Conservation (phyloP, 2,113 vertebrate genomes). For the Nyctereutes procyonoides region DNA sequence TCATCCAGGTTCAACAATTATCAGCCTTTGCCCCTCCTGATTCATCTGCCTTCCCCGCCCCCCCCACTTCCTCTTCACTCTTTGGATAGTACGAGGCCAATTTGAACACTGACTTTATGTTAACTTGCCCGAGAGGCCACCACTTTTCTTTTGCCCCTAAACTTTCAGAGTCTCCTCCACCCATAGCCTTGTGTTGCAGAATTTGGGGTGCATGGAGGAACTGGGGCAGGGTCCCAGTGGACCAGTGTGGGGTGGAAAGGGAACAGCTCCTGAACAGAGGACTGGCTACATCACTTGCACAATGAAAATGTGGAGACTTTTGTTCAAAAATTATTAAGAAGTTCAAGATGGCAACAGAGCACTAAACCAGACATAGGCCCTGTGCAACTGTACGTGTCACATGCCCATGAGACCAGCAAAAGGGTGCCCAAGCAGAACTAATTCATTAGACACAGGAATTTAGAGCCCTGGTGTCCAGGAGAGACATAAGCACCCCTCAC, state of each 20-base stretch:
- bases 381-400: rapidly evolving
- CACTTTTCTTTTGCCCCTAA: background rate
- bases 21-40: background rate
- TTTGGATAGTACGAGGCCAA: background rate
- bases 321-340: background rate
- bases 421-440: background rate
- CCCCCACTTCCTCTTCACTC: background rate
- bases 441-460: background rate
- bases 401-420: rapidly evolving
- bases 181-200: background rate
- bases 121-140: background rate
- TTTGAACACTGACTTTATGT: background rate
- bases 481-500: background rate
- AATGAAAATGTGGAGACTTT: background rate
- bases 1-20: rapidly evolving
- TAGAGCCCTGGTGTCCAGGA: background rate
- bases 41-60: background rate
- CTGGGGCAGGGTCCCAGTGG: background rate
- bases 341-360: background rate
- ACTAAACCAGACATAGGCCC: rapidly evolving
- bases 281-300: background rate
- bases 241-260: too few species aligned
- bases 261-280: background rate
- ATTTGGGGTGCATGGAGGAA: background rate
- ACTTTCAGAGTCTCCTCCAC: background rate